Base-by-base conservation (phyloP, 2,113 vertebrate species). In the Myotis lucifugus region DNA sequence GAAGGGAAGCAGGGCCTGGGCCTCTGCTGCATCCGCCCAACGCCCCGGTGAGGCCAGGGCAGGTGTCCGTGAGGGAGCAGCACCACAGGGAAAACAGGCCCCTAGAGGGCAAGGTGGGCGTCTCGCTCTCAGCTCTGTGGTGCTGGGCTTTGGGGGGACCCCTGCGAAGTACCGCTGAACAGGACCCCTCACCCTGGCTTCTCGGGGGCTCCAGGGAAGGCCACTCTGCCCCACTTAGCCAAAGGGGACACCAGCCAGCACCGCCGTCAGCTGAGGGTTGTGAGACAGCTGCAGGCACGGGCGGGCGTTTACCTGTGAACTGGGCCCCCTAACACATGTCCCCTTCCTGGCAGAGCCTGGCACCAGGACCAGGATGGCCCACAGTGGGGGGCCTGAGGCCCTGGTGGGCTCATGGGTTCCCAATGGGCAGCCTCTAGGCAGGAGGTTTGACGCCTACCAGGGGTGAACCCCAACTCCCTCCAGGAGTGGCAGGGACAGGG, bases 301-400 rank as follows among this genome's bases (percentile, higher is more conserved):
- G 48, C 0, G 25, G 46, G 74, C 17, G 2, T n/a, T n/a, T 0
- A n/a, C 46, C 29, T n/a, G 2, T n/a, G 18, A 21, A 21, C 29
- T 0, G 29, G 34, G 11, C 5, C 48, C 48, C n/a, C 46, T 5
- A 5, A 10, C 8, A 59, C n/a, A 59, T 13, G 0, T 25, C 4
- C 34, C 78, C 34, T 40, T 81, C 78, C 52, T 59, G 54, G 34
- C 8, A 5, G n/a, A 25, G 7, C 52, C 12, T 37, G n/a, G 52
- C n/a, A 2, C n/a, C 52, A 7, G 48, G 12, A 19, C 21, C 48
- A 56, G 34, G 70, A 23, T 29, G 48, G 32, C 46, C 67, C 10
- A 61, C 59, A 27, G 59, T 9, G 8, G 23, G 56, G 59, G 23
- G 9, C 23, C 59, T 61, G 59, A 61, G 13, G 25, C 3, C 0